These are phyloP conservation scores for Apis florea DNA, from an alignment of 1,140 invertebrate species.

Conservation along the genomic window DNA sequence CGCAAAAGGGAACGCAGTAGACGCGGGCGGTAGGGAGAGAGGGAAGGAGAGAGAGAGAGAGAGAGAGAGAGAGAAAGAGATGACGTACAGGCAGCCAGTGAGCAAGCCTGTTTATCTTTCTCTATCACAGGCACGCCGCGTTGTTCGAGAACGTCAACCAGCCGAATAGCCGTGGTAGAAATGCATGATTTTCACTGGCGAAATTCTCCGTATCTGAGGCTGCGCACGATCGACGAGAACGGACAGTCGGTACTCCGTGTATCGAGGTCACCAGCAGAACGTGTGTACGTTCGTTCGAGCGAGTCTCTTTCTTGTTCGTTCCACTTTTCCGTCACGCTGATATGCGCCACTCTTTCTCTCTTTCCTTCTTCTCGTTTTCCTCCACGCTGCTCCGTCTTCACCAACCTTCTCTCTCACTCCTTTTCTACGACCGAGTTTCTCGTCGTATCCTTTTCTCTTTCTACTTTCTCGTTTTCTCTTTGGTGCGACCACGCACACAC, in stretches of 20 bases:
- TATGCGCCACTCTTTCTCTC: slow-evolving; percentile 14
- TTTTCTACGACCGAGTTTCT: slow-evolving; percentile 36
- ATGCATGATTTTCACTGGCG: slow-evolving; percentile 51
- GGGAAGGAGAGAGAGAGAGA: neutral
- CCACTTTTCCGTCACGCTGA: slow-evolving; percentile 32
- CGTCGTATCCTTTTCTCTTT: slow-evolving; percentile 48
- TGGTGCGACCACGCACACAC: neutral
- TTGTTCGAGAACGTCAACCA: slow-evolving; percentile 54
- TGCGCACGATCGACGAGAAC: slow-evolving; percentile 38
- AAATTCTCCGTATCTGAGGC: slow-evolving; percentile 39
- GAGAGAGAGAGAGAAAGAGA: slow-evolving; percentile 28
- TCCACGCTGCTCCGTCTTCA: neutral
- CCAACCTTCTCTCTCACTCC: slow-evolving; percentile 5
- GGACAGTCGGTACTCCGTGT: neutral
- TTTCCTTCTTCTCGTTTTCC: slow-evolving; percentile 1
- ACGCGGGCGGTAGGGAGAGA: slow-evolving; percentile 10
- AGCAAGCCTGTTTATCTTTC: neutral
- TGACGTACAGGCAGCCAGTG: neutral
- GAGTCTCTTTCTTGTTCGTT: slow-evolving; percentile 41
- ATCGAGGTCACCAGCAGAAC: slow-evolving; percentile 45
- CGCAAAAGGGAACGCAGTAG: slow-evolving; percentile 75
- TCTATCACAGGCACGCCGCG: neutral
- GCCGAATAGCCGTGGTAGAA: slow-evolving; percentile 45
- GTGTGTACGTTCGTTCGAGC: slow-evolving; percentile 37
- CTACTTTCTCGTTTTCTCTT: slow-evolving; percentile 34